Evolutionary conservation across 2,797 vertebrate genomes (phyloP), one percentile per base, ranked within the genome.

Genomic region (Hippopotamyrus pictus): DNA sequence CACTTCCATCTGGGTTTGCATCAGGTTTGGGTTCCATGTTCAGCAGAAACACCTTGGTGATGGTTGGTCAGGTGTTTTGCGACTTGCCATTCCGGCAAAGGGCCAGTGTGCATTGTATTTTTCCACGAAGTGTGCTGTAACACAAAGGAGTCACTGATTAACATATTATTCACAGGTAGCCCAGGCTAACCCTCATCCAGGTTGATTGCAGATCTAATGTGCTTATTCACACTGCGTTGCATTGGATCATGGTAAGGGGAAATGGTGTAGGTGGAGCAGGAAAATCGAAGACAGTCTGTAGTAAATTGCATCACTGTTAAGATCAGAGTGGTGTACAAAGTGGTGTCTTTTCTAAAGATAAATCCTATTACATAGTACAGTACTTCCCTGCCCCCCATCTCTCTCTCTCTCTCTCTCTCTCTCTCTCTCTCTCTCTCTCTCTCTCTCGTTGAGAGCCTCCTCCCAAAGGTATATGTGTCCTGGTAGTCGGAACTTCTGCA

Each of bases 281-380:
- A 44, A 44, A 37, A 79, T 8, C 37, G 90, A 97, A 95, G 92
- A 97, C 96, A 0, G 48, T 33, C 29, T 46, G 50, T 65, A 41
- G 54, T 41, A 17, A 65, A 65, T 17, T 46, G 17, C 9, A 3
- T 19, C 22, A 69, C 41, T 69, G 4, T 22, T 41, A 65, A 88
- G 37, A 22, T 88, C 59, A 65, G 41, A 50, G 54, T 37, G 65
- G 29, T 1, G 65, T 44, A 9, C 19, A 50, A 65, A 88, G 54
- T 22, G 53, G 51, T 46, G n/a, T 65, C 86, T 62, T 59, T 46
- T 19, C 37, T 22, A 37, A 59, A 87, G 86, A 37, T 59, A 25
- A 87, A 87, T 87, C 37, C 17, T 59, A 33, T 17, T 87, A 37
- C 37, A 87, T 50, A 3, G 19, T 62, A n/a, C 22, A 65, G 29